Base-by-base conservation (phyloP, 2,113 vertebrate species). In the Loxodonta africana region DNA sequence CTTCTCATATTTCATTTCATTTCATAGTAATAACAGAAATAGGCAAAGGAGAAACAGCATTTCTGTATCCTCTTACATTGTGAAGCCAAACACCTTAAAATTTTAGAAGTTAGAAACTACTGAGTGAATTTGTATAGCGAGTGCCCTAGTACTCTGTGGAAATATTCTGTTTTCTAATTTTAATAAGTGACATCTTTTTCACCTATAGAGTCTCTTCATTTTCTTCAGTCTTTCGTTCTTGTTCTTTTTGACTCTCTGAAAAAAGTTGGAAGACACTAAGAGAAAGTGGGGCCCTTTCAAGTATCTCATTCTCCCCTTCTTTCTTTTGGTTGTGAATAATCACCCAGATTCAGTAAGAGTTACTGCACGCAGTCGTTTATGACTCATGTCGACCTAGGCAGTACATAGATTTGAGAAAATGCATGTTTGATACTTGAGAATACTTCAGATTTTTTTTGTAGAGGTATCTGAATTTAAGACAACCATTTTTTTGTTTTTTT, bases 171-270 rank as follows among this genome's bases (percentile, higher is more conserved):
- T 76, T 78, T 6, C 15, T 87, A 6, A 67, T 92, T 89, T 95
- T 71, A 77, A 83, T n/a, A 94, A 26, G 8, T 41, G 73, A 30
- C 23, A 60, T 77, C 62, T 76, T 84, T 12, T 4, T 76, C 17
- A 83, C 44, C 8, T 93, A 23, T 73, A 9, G 26, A 6, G 33
- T 80, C 53, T 74, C 37, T 2, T 85, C n/a, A 48, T 65, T 81
- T 86, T 80, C 25, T 83, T 83, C 28, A 0, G 3, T 33, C 21
- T 86, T 91, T 92, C 11, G 41, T 85, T 28, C 10, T 30, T 94
- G 3, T 92, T 95, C 10, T 91, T 96, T 15, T 85, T 95, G 44
- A 48, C 28, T 65, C 8, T 87, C 83, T 78, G 41, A 81, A 77
- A 82, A 97, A 78, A 88, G 7, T 76, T 87, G 74, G 9, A 89